phyloP scores from a whole-genome alignment of 2,888 invertebrate genomes.

The Harpagoxenus sublaevis region DNA sequence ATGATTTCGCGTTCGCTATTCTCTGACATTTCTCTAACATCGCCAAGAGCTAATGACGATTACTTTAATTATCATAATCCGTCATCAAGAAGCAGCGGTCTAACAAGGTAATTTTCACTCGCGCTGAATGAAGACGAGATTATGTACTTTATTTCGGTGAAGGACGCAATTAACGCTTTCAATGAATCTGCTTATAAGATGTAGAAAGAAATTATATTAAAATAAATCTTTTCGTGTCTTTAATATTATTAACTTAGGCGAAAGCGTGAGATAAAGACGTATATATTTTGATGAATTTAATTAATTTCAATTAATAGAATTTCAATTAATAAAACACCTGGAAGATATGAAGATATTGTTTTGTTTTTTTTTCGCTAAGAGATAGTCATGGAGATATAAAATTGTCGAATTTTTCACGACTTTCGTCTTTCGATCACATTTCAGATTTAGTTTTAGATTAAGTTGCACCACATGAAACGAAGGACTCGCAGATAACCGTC shows the following conservation, averaged over 20 bases:
- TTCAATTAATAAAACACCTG: constrained; percentile 5
- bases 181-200: background rate
- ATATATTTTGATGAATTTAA: background rate
- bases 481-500: constrained; percentile 21
- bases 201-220: background rate
- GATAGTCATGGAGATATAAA: background rate
- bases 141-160: constrained; percentile 37
- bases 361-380: background rate
- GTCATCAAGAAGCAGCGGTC: constrained; percentile 44
- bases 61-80: constrained; percentile 52
- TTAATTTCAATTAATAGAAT: constrained; percentile 11
- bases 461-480: constrained; percentile 17
- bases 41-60: constrained; percentile 40
- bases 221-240: background rate
- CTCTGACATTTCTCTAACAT: constrained; percentile 39
- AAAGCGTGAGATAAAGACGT: background rate
- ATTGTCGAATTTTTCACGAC: background rate
- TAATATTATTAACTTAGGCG: background rate
- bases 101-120: constrained; percentile 49
- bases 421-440: background rate
- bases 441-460: constrained; percentile 8
- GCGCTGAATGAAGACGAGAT: constrained; percentile 44
- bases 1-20: constrained; percentile 16
- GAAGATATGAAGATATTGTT: background rate
- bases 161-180: constrained; percentile 46